These are phyloP conservation scores for Falco biarmicus DNA, from an alignment of 2,797 vertebrate species.

Conservation along the genomic window DNA sequence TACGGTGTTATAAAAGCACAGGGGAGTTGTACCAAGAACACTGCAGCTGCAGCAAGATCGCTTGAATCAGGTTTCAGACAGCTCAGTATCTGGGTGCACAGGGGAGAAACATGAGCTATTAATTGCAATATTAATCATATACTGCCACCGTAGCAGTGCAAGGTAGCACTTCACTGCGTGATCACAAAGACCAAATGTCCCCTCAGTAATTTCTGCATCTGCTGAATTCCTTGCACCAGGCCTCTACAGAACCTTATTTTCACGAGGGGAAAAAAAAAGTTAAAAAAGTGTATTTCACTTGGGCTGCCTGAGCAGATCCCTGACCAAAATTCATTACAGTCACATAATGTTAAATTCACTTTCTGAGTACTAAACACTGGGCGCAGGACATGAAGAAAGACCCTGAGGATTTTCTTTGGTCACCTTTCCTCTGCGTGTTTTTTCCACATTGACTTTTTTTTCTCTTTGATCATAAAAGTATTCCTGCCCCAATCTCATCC, in stretches of 20 bases:
- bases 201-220: neutral
- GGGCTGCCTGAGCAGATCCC: neutral
- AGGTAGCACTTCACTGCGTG: neutral
- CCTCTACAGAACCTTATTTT: neutral
- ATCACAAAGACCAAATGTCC: neutral
- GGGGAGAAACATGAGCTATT: slow-evolving; percentile 26
- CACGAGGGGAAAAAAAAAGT: accelerated
- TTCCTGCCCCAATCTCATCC: neutral
- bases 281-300: neutral
- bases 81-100: neutral
- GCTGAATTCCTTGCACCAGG: neutral
- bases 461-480: neutral
- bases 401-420: neutral
- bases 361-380: neutral
- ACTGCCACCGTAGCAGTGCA: neutral
- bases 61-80: slow-evolving; percentile 46
- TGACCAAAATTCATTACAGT: neutral
- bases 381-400: neutral
- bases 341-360: neutral
- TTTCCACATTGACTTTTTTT: neutral
- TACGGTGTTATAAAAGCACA: neutral
- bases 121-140: slow-evolving; percentile 56
- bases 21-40: slow-evolving; percentile 5
- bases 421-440: neutral
- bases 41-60: slow-evolving; percentile 10